phyloP scores from a whole-genome alignment of 2,113 vertebrate species.

The Marmota monax region DNA sequence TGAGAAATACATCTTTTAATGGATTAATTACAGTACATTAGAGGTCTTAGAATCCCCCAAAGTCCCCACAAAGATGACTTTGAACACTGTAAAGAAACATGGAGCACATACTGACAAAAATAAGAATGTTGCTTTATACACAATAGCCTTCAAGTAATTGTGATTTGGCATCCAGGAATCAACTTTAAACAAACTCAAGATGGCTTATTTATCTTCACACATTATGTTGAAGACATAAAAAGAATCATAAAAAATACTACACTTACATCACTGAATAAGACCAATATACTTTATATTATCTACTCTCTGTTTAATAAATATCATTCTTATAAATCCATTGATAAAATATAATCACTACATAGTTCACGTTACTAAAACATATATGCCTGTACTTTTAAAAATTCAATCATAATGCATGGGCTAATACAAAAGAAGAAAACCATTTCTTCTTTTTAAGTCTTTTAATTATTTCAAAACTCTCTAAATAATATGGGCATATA shows the following conservation, averaged over 20 bases:
- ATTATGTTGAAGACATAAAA: not conserved
- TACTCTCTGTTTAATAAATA: not conserved
- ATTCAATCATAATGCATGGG: not conserved
- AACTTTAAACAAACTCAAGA: not conserved
- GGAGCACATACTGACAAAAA: not conserved
- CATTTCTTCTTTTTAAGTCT: not conserved
- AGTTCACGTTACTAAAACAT: not conserved
- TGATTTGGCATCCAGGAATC: not conserved
- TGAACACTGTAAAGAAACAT: not conserved
- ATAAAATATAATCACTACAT: not conserved
- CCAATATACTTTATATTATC: not conserved
- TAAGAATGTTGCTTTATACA: not conserved
- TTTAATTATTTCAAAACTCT: not conserved
- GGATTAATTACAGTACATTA: not conserved
- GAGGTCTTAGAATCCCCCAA: not conserved
- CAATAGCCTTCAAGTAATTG: not conserved
- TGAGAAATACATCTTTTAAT: not conserved
- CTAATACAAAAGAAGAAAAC: not conserved
- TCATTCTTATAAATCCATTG: not conserved
- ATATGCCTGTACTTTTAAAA: not conserved
- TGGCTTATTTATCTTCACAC: not conserved
- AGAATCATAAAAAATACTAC: conserved; percentile 15
- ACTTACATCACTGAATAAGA: conserved; percentile 7
- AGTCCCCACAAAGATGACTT: not conserved
- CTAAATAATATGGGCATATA: not conserved